phyloP scores from a whole-genome alignment of 92 coral and sea anemone species.

The Anthopleura xanthogrammica region DNA sequence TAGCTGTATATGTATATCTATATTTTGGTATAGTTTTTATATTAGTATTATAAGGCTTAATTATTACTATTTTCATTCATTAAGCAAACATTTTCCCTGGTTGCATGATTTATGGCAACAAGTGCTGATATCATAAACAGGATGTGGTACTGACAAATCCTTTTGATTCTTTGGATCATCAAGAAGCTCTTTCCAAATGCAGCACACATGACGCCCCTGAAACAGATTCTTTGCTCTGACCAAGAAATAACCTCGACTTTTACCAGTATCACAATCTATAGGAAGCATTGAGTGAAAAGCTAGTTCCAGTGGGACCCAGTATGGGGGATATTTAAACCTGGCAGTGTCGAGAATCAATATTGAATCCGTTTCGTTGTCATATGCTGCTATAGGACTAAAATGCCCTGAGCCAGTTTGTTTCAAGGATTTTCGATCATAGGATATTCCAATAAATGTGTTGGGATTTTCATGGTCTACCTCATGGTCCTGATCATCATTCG shows the following conservation, averaged over 20 bases:
- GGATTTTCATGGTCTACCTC: conserved; percentile 54
- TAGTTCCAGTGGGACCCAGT: conserved; percentile 81
- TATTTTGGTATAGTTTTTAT: too few species aligned
- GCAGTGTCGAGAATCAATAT: conserved; percentile 88
- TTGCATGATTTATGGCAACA: neutral
- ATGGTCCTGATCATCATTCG: neutral
- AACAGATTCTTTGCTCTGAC: conserved; percentile 47
- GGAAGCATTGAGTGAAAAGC: conserved; percentile 78
- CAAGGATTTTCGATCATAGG: conserved; percentile 63
- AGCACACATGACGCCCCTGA: conserved; percentile 60
- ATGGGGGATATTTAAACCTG: conserved; percentile 88
- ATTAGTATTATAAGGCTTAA: too few species aligned
- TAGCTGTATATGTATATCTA: too few species aligned
- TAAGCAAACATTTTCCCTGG: neutral
- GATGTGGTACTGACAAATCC: conserved; percentile 44
- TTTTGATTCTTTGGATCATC: neutral
- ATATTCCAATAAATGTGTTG: conserved; percentile 50
- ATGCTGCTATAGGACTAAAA: conserved; percentile 90
- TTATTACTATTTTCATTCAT: neutral
- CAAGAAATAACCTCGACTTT: conserved; percentile 67
- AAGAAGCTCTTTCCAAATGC: conserved; percentile 36
- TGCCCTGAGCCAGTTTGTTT: conserved; percentile 89
- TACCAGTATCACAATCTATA: conserved; percentile 67
- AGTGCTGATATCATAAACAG: conserved; percentile 21
- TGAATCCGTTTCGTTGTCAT: conserved; percentile 69